Base-by-base conservation (phyloP, 2,888 invertebrate genomes). In the Dicycla oo region DNA sequence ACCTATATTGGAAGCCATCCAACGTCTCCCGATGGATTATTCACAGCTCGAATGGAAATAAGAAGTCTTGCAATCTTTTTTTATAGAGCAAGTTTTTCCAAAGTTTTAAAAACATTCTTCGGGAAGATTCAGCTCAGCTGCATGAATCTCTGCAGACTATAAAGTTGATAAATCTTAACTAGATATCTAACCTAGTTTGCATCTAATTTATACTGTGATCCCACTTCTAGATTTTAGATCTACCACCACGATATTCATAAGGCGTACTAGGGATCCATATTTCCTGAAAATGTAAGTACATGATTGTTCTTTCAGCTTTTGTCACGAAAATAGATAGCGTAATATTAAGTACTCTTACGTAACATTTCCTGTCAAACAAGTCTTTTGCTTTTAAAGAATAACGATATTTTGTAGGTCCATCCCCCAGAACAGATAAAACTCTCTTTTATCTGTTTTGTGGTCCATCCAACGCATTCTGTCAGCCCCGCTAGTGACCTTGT, bases 91-190 rank as follows among this genome's bases (percentile, higher is more conserved):
- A 80, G 54, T 69, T 73, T 54, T 40, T 30, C 15, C 15, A 45
- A 81, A 73, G 68, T 82, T 78, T 70, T 38, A 49, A 60, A 64
- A 81, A 81, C 63, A 81, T 81, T 81, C 47, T 72, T 49, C 57
- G 47, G 18, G 45, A 62, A 6, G 18, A 82, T 73, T 56, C 69
- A 75, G 83, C 75, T 75, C 70, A 75, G 62, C 60, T 56, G 53
- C 63, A 77, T 72, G 65, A 72, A 72, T 77, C 53, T 63, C n/a
- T 57, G 66, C 53, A 53, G 74, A 65, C 53, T 65, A 79, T 68
- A 68, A 80, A 80, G 75, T 80, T 75, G 49, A 83, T 72, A 75
- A 67, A 78, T 47, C 65, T 54, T 67, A 66, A 68, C 80, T 65
- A 64, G 76, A 72, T 34, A 56, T 56, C 58, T 57, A 60, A 60